Evolutionary conservation across 2,797 vertebrate genomes (phyloP).

Genomic region (Epinephelus awoara): DNA sequence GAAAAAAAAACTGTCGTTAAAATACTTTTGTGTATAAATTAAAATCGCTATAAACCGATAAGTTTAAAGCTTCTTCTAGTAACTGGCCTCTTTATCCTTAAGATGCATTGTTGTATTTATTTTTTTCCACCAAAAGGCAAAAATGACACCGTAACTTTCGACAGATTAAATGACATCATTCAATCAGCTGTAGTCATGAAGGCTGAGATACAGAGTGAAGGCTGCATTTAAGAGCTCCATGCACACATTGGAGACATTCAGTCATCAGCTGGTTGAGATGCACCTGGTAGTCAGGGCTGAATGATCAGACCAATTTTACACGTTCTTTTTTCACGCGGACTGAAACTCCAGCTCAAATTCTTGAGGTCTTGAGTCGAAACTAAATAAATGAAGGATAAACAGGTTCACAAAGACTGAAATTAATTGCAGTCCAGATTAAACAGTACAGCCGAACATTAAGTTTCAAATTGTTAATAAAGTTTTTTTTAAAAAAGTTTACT

Average conservation of each 20-base stretch:
- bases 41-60: background rate
- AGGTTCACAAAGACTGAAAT: too few relatives aligned
- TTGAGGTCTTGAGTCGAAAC: background rate
- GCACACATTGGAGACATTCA: background rate
- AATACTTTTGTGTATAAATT: constrained; percentile 4
- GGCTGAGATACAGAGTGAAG: constrained; percentile 1
- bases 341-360: background rate
- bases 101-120: background rate
- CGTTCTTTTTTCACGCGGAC: background rate
- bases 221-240: background rate
- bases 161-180: background rate
- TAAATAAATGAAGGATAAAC: too few relatives aligned
- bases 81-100: constrained; percentile 11
- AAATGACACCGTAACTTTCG: background rate
- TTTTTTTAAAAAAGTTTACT: too few relatives aligned
- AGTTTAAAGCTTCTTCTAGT: background rate
- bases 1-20: background rate
- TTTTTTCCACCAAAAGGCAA: background rate
- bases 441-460: too few relatives aligned
- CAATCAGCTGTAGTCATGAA: background rate
- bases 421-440: too few relatives aligned
- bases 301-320: background rate
- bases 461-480: too few relatives aligned
- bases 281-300: background rate
- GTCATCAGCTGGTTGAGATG: background rate